Conservation (phyloP, 92 coral and sea anemone genomes). For the Diadumene lineata region DNA sequence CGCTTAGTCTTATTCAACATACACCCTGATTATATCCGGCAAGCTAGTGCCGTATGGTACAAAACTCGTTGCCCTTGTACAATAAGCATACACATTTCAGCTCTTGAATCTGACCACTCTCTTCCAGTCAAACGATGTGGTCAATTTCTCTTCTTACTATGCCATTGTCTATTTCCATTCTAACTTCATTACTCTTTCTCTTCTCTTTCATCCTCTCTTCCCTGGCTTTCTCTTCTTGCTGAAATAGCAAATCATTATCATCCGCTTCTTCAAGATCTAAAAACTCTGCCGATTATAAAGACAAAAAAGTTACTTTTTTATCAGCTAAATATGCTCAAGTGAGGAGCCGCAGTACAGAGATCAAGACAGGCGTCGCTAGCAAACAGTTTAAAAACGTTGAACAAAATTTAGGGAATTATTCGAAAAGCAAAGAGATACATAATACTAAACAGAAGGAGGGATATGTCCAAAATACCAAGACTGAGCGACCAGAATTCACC, state of each 20-base stretch:
- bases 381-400: constrained; percentile 13
- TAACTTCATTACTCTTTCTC: neutral
- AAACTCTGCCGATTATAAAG: neutral
- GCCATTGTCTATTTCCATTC: neutral
- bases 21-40: too few species aligned
- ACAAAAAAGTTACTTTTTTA: neutral
- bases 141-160: neutral
- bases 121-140: too few species aligned
- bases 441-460: neutral
- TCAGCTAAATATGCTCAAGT: neutral
- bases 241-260: neutral
- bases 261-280: neutral
- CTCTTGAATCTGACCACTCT: too few species aligned
- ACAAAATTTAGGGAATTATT: neutral
- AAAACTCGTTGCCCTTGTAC: too few species aligned
- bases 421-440: neutral
- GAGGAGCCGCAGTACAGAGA: too few species aligned
- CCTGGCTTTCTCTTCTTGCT: neutral
- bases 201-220: neutral
- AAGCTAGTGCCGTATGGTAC: too few species aligned
- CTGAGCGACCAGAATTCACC: too few species aligned
- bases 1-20: too few species aligned
- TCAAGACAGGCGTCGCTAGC: neutral
- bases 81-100: too few species aligned
- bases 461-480: neutral